Percentiles rank a stretch among this genome's conserved stretches.
phyloP scores from a whole-genome alignment of 2,113 vertebrate species.

The Mobula birostris region DNA sequence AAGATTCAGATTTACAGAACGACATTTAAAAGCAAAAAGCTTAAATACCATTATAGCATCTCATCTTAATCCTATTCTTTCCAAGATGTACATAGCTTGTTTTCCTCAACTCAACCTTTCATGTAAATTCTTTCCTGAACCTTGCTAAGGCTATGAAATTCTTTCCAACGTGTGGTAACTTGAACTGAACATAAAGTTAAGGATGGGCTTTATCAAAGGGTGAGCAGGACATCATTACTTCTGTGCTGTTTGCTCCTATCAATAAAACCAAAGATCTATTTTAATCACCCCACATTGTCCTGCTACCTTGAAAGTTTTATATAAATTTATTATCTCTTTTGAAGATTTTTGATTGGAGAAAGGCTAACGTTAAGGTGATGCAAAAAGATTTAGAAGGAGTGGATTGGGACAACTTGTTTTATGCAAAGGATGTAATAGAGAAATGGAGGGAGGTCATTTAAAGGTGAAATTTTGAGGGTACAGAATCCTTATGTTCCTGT shows the following conservation, averaged over 20 bases:
- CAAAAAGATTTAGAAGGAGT: too few species aligned
- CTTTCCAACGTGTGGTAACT: background rate
- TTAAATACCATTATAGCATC: background rate
- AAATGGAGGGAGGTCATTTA: too few species aligned
- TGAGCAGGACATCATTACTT: background rate
- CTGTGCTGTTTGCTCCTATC: background rate
- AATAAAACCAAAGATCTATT: background rate
- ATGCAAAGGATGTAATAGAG: too few species aligned
- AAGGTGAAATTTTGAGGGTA: too few species aligned
- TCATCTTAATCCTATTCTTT: background rate
- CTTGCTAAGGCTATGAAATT: background rate
- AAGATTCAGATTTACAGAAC: background rate
- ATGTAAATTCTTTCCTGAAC: background rate
- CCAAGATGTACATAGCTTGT: background rate
- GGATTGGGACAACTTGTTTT: too few species aligned
- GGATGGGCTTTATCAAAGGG: background rate
- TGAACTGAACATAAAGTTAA: background rate
- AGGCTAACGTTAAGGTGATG: too few species aligned
- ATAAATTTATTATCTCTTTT: background rate
- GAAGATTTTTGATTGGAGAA: background rate
- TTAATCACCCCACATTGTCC: background rate
- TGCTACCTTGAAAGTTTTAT: background rate
- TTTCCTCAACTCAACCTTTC: background rate
- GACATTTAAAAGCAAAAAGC: background rate
- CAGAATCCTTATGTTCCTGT: too few species aligned